A percentile compares a stretch with the other conserved stretches of the same genome.
These are phyloP conservation scores for Onychorhynchus coronatus DNA, from an alignment of 2,113 vertebrate species.

Conservation along the genomic window DNA sequence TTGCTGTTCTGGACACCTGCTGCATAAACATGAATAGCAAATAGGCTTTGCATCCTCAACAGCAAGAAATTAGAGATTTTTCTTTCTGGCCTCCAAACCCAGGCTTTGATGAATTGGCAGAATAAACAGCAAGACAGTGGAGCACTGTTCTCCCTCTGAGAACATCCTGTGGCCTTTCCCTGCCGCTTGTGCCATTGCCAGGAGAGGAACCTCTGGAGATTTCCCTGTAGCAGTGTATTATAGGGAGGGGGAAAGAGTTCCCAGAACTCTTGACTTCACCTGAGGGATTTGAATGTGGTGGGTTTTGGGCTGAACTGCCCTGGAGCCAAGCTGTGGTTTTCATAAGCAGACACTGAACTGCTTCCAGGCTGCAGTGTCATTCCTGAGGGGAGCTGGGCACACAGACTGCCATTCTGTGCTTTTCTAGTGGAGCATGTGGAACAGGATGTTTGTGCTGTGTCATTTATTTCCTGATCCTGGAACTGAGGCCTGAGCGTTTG, in stretches of 20 bases:
- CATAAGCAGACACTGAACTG: not conserved
- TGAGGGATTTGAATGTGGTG: not conserved
- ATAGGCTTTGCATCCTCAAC: not conserved
- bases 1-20: slow-evolving; percentile 32
- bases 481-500: not conserved
- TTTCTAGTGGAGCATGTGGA: not conserved
- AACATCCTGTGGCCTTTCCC: slow-evolving; percentile 43
- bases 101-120: slow-evolving; percentile 34
- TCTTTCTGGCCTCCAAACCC: not conserved
- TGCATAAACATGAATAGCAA: slow-evolving; percentile 1
- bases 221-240: not conserved
- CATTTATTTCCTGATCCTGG: not conserved
- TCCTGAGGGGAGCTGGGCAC: not conserved
- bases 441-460: slow-evolving; percentile 6
- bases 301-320: not conserved
- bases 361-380: not conserved
- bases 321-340: not conserved
- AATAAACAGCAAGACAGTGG: slow-evolving; percentile 18
- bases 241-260: not conserved
- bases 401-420: not conserved
- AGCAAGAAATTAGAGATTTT: slow-evolving; percentile 13
- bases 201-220: slow-evolving; percentile 32
- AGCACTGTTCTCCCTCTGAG: slow-evolving; percentile 48
- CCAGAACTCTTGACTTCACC: slow-evolving; percentile 6
- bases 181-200: not conserved